Conservation (phyloP, 2,888 invertebrate species). For the Pachydiplax longipennis region DNA sequence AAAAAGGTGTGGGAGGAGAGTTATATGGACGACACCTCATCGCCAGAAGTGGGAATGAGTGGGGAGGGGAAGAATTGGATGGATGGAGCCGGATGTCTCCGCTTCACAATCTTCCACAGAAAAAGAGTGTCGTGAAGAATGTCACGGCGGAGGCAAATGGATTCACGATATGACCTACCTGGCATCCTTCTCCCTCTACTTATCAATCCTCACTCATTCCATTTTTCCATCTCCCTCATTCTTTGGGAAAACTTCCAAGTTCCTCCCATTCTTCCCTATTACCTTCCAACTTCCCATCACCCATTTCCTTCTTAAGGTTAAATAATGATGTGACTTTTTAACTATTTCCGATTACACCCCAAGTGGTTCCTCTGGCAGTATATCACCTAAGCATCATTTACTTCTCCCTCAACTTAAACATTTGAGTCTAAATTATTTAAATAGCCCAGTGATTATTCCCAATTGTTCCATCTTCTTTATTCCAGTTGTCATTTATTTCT, state of each 20-base stretch:
- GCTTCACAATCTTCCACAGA: background rate
- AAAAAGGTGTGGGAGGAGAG: background rate
- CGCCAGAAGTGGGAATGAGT: background rate
- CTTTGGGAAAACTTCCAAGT: background rate
- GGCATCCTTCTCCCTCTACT: background rate
- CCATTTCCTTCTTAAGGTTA: background rate
- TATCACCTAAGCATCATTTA: background rate
- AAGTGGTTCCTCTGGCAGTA: too few species aligned
- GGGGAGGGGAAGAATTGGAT: background rate
- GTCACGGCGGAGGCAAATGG: background rate
- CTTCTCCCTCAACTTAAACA: too few species aligned
- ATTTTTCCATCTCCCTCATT: background rate
- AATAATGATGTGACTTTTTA: too few species aligned
- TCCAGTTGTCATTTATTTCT: background rate
- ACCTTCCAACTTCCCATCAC: background rate
- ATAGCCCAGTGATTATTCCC: too few species aligned
- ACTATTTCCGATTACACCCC: too few species aligned
- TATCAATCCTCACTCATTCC: background rate
- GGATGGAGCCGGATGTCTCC: slow-evolving; percentile 15
- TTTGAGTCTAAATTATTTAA: too few species aligned
- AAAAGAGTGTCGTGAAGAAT: background rate
- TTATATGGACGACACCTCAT: background rate
- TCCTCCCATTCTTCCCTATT: background rate
- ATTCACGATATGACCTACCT: slow-evolving; percentile 30
- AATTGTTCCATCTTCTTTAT: background rate